Evolutionary conservation across 2,797 vertebrate genomes (phyloP).

Genomic region (Vultur gryphus): DNA sequence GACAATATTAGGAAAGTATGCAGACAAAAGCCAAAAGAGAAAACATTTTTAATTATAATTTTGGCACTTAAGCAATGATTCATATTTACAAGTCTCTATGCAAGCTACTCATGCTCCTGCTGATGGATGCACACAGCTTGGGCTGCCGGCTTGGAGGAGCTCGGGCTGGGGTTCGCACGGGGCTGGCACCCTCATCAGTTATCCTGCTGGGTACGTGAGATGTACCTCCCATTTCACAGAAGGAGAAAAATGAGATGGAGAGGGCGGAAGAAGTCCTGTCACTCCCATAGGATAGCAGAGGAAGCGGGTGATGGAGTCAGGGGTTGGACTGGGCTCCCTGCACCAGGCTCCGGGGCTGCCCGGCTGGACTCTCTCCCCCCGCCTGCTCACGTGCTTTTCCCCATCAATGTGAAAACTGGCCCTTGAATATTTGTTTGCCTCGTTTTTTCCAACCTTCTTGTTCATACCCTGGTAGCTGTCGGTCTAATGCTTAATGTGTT

Average conservation of each 20-base stretch:
- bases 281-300: rapidly evolving
- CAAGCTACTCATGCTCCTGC: neutral
- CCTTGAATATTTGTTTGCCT: neutral
- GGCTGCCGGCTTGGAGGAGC: neutral
- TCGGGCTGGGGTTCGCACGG: rapidly evolving
- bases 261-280: neutral
- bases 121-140: rapidly evolving
- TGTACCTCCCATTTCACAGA: rapidly evolving
- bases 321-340: rapidly evolving
- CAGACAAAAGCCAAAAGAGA: conserved; percentile 14
- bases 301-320: neutral
- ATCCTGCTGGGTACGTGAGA: neutral
- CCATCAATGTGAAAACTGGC: rapidly evolving
- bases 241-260: neutral
- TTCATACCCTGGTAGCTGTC: neutral
- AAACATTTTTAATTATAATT: conserved; percentile 45
- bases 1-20: conserved; percentile 45
- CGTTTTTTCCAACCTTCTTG: neutral
- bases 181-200: neutral
- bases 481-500: neutral
- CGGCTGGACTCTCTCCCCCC: neutral
- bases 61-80: neutral
- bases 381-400: neutral
- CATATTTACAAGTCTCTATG: neutral
- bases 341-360: neutral